Evolutionary conservation across 2,113 vertebrate species (phyloP).

Genomic region (Suricata suricatta): DNA sequence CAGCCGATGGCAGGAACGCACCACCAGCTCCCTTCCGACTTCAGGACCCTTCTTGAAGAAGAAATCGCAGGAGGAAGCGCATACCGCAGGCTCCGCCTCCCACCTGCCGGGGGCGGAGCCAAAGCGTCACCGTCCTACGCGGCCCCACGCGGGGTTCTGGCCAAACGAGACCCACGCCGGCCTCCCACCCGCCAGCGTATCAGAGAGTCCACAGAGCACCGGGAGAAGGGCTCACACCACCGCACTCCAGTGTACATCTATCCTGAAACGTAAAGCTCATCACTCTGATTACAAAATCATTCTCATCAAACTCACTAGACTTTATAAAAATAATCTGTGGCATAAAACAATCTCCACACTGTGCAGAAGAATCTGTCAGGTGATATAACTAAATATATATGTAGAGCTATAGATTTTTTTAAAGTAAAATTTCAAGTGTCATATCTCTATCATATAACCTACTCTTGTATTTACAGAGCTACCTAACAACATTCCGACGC

Average conservation of each 20-base stretch:
- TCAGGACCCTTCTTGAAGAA: conserved; percentile 47
- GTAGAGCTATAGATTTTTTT: conserved; percentile 66
- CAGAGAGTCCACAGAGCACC: neutral
- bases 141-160: neutral
- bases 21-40: neutral
- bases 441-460: conserved; percentile 81
- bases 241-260: conserved; percentile 57
- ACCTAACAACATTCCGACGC: conserved; percentile 79
- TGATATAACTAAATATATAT: conserved; percentile 85
- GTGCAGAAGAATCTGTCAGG: conserved; percentile 82
- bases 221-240: neutral
- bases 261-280: conserved; percentile 62
- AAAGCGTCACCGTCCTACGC: neutral
- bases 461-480: conserved; percentile 85
- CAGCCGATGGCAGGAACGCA: neutral
- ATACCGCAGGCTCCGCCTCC: neutral
- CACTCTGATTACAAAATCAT: conserved; percentile 59
- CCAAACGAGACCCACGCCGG: neutral
- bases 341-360: conserved; percentile 85
- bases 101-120: neutral
- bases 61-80: neutral
- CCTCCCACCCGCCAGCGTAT: neutral
- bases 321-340: conserved; percentile 89
- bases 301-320: conserved; percentile 57
- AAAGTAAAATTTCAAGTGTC: conserved; percentile 86